Evolutionary conservation across 2,888 invertebrate species (phyloP).

Genomic region (Antitype chi): DNA sequence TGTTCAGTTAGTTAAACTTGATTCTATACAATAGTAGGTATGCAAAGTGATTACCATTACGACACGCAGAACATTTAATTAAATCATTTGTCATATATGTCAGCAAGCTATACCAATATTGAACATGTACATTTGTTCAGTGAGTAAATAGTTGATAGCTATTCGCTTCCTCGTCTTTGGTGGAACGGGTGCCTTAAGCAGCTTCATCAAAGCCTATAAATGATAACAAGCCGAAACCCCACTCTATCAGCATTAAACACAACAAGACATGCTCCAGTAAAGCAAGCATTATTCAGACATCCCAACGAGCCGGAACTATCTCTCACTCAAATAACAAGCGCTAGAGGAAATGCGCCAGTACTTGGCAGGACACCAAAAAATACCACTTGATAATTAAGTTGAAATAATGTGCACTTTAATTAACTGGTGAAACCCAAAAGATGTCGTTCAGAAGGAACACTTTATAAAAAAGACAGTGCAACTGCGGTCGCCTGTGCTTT

Average conservation of each 20-base stretch:
- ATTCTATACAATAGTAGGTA: neutral
- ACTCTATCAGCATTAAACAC: conserved; percentile 20
- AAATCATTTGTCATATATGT: neutral
- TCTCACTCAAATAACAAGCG: conserved; percentile 57
- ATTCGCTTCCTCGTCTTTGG: neutral
- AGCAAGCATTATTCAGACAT: conserved; percentile 22
- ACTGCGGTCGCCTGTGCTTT: too few species aligned
- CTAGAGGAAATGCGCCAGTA: conserved; percentile 48
- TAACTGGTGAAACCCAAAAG: conserved; percentile 42
- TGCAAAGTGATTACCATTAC: neutral
- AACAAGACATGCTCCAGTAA: conserved; percentile 28
- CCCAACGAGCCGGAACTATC: conserved; percentile 42
- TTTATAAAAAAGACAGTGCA: neutral
- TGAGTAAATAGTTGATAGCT: neutral
- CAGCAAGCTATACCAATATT: too few species aligned
- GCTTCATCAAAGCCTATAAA: conserved; percentile 4
- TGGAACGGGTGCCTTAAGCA: neutral
- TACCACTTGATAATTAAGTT: conserved; percentile 64
- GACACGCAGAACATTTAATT: neutral
- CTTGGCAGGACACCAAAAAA: conserved; percentile 65
- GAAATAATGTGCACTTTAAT: conserved; percentile 65
- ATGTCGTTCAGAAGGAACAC: conserved; percentile 30
- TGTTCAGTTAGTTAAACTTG: too few species aligned
- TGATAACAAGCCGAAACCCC: conserved; percentile 14
- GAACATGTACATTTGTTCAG: too few species aligned